Conservation (phyloP, 2,113 vertebrate species). For the Rana temporaria region DNA sequence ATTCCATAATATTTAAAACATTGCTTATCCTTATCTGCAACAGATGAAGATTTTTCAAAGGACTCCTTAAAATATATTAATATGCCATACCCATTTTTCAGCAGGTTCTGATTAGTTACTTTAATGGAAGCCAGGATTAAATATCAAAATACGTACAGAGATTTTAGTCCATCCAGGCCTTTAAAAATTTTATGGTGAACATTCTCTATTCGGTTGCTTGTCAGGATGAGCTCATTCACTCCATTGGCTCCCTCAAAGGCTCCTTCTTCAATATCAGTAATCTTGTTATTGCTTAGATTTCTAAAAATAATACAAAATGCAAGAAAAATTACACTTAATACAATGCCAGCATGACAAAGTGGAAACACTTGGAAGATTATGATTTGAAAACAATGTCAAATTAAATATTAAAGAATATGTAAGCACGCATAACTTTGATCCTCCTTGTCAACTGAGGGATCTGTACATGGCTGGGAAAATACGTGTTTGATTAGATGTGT, state of each 20-base stretch:
- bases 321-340: not conserved
- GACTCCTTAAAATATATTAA: no score
- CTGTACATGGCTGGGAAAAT: not conserved
- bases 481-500: not conserved
- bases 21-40: no score
- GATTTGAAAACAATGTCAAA: not conserved
- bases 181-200: slow-evolving; percentile 93
- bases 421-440: slow-evolving; percentile 9
- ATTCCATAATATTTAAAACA: no score
- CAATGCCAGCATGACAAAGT: not conserved
- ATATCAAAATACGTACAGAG: slow-evolving; percentile 82
- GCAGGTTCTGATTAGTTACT: no score
- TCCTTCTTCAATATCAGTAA: slow-evolving; percentile 97
- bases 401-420: not conserved
- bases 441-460: not conserved
- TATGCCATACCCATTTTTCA: no score
- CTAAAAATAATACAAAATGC: slow-evolving; percentile 68
- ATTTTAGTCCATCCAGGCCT: slow-evolving; percentile 91
- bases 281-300: slow-evolving; percentile 98
- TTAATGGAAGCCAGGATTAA: not conserved
- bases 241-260: slow-evolving; percentile 93
- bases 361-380: not conserved
- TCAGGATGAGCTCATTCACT: slow-evolving; percentile 93
- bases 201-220: slow-evolving; percentile 92
- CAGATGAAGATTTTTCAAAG: no score